Percentiles rank a stretch among this genome's conserved stretches.
phyloP scores from a whole-genome alignment of 2,113 vertebrate species.

The Solenodon paradoxus region DNA sequence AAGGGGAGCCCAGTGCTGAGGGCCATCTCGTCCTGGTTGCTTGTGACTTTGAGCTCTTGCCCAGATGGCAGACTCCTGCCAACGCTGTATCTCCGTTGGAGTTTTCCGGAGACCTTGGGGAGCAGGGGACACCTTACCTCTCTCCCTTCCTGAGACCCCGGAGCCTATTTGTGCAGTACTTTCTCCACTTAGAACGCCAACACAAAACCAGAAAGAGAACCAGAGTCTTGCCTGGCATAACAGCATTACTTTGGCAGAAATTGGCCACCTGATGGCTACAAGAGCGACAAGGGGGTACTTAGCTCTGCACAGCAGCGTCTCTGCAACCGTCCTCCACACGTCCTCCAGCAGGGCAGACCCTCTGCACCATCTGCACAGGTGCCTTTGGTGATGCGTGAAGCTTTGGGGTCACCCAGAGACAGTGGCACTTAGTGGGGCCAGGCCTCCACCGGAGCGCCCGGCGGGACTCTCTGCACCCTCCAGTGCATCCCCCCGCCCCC shows the following conservation, averaged over 20 bases:
- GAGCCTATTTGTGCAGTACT: not conserved
- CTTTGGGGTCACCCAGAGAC: not conserved
- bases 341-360: not conserved
- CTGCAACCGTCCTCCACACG: too few relatives aligned
- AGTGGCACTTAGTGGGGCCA: not conserved
- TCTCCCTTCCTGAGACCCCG: not conserved
- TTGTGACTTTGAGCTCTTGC: too few relatives aligned
- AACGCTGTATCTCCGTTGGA: not conserved
- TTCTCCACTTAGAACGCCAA: not conserved
- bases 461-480: not conserved
- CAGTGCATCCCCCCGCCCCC: too few relatives aligned
- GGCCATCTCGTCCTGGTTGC: too few relatives aligned
- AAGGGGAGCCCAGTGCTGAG: too few relatives aligned
- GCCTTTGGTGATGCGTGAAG: not conserved
- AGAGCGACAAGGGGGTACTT: rapidly evolving
- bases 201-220: not conserved
- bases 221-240: too few relatives aligned
- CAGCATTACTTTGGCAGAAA: not conserved
- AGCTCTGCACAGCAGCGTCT: rapidly evolving
- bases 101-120: not conserved
- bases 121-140: not conserved
- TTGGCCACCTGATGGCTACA: rapidly evolving
- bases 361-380: rapidly evolving
- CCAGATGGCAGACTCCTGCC: not conserved
- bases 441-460: rapidly evolving